phyloP scores from a whole-genome alignment of 2,888 invertebrate genomes.

The Aporophyla lueneburgensis region DNA sequence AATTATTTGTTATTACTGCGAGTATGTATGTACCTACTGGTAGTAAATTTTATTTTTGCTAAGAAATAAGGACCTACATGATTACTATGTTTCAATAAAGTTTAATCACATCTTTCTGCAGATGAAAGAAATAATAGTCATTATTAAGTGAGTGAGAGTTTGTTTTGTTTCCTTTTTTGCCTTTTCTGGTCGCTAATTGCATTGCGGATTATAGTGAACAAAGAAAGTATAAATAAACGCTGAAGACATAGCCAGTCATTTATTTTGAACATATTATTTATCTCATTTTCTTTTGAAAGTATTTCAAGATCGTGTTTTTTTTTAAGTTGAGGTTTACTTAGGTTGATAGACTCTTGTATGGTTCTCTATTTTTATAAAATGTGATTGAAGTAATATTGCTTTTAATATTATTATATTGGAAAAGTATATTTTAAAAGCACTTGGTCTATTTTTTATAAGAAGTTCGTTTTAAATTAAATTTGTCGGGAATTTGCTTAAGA shows the following conservation, averaged over 20 bases:
- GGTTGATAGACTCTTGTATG: neutral
- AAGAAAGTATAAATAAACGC: constrained; percentile 1
- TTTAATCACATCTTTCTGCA: neutral
- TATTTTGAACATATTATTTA: neutral
- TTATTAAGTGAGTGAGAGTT: neutral
- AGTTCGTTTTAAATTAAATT: neutral
- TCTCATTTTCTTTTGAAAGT: neutral
- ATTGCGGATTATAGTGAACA: constrained; percentile 15
- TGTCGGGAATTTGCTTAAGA: neutral
- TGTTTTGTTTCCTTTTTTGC: neutral
- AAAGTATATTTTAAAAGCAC: constrained; percentile 5
- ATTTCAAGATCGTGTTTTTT: neutral
- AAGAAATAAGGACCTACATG: neutral
- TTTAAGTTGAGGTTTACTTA: neutral
- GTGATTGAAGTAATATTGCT: no score
- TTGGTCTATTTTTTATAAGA: neutral
- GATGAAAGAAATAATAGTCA: neutral
- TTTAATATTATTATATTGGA: neutral
- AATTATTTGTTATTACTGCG: neutral
- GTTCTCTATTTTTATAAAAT: neutral
- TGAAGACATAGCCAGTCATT: neutral
- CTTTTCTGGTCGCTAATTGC: constrained; percentile 23
- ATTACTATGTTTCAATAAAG: neutral
- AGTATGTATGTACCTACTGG: neutral
- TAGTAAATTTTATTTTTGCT: neutral